Evolutionary conservation across 2,797 vertebrate genomes (phyloP).

Genomic region (Hoplostethus mediterraneus): DNA sequence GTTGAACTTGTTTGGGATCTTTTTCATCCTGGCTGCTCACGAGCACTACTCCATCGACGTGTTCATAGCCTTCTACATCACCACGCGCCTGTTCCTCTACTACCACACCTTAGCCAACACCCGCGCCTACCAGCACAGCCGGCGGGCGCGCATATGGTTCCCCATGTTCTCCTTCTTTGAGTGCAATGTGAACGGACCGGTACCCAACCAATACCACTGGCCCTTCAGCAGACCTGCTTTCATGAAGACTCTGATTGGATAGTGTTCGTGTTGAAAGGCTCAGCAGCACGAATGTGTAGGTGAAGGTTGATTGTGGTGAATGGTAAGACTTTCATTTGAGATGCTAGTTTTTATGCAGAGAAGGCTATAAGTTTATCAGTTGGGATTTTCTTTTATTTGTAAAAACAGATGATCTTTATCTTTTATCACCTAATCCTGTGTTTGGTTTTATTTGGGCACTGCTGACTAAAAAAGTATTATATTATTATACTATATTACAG

Average conservation of each 20-base stretch:
- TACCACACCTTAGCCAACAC: slow-evolving; percentile 97
- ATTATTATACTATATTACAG: background rate
- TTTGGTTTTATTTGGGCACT: slow-evolving; percentile 22
- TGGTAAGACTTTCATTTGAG: slow-evolving; percentile 8
- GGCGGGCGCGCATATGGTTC: slow-evolving; percentile 96
- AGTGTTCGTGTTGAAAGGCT: slow-evolving; percentile 46
- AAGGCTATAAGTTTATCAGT: slow-evolving; percentile 6
- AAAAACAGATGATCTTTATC: slow-evolving; percentile 12
- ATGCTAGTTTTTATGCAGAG: background rate
- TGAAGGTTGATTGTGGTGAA: background rate
- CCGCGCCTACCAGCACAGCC: slow-evolving; percentile 94
- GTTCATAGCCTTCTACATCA: slow-evolving; percentile 99
- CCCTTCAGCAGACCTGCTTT: slow-evolving; percentile 91
- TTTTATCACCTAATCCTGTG: slow-evolving; percentile 16
- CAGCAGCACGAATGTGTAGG: background rate
- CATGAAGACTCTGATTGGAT: slow-evolving; percentile 92
- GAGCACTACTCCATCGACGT: slow-evolving; percentile 99
- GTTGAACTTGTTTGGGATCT: slow-evolving; percentile 97
- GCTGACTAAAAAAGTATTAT: background rate
- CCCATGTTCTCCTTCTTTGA: slow-evolving; percentile 99
- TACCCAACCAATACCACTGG: slow-evolving; percentile 98
- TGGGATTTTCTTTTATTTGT: slow-evolving; percentile 5
- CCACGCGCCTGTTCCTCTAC: slow-evolving; percentile 97
- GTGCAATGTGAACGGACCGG: slow-evolving; percentile 95
- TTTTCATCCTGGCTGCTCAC: slow-evolving; percentile 98